Evolutionary conservation across 2,113 vertebrate genomes (phyloP), one percentile per base, ranked within the genome.

Genomic region (Pelobates fuscus): DNA sequence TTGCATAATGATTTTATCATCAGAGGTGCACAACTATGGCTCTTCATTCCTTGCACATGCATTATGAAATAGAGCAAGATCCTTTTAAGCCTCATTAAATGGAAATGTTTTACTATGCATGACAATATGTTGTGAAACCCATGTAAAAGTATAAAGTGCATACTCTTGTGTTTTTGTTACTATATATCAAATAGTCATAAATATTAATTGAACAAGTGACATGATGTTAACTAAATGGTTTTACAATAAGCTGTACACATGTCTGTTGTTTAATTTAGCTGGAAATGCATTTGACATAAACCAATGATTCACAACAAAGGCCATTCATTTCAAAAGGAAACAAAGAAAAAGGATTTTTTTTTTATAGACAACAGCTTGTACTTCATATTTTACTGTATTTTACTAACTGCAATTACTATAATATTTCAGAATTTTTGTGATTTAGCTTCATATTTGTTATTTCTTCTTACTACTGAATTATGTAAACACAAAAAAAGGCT

Each of bases 1-100:
- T 71, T 61, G 41, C 69, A 62, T 62, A 57, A 71, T 71, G 69
- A 71, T 61, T 61, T 71, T 46, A 71, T 60, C 69, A 71, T 71
- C 60, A 71, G 58, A 61, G 57, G 41, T 71, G 61, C 43, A 71
- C 57, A 71, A 61, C 26, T 25, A 62, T 71, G 41, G 20, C 58
- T 62, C n/a, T 54, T 60, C 20, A 46, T 61, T 26, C 44, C 17
- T 44, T 60, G 43, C 54, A 60, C 41, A 62, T 49, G 41, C 58
- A 71, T 70, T 70, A 25, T 27, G 58, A 70, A 70, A 30, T 26
- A 8, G 8, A 41, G 10, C 24, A 43, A 64, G 24, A 37, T 43
- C 24, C 10, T 70, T 46, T 26, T 61, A 61, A 62, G 17, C 58
- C n/a, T 2, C 41, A 60, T 61, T 61, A 71, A 60, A 61, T 61